phyloP scores from a whole-genome alignment of 1,140 invertebrate species.

The Pectinophora gossypiella region DNA sequence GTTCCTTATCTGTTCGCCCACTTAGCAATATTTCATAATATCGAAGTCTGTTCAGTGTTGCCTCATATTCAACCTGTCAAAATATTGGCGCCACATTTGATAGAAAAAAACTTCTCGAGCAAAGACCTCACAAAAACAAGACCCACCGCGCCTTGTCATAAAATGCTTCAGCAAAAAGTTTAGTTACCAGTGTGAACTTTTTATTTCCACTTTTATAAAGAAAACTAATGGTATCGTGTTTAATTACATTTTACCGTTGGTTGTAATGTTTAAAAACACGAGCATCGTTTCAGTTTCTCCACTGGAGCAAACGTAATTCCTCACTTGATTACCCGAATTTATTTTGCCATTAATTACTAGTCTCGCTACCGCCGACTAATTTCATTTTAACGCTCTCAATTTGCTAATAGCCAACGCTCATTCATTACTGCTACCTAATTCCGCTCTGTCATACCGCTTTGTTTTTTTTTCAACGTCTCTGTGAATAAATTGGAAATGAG shows the following conservation, averaged over 20 bases:
- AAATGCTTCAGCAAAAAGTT: background rate
- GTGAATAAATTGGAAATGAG: constrained; percentile 51
- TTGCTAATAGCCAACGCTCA: constrained; percentile 52
- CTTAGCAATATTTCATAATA: constrained; percentile 60
- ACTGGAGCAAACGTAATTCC: constrained; percentile 42
- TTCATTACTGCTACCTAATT: constrained; percentile 44
- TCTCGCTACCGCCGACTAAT: constrained; percentile 45
- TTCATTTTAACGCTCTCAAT: constrained; percentile 62
- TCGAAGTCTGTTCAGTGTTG: constrained; percentile 44
- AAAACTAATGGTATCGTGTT: background rate
- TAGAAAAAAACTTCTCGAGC: background rate
- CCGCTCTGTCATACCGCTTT: constrained; percentile 45
- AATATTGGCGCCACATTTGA: constrained; percentile 52
- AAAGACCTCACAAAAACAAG: background rate
- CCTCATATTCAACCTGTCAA: constrained; percentile 32
- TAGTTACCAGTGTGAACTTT: background rate
- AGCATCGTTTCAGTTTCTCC: constrained; percentile 13
- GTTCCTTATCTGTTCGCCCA: constrained; percentile 48
- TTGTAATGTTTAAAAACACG: no score
- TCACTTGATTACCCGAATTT: constrained; percentile 54
- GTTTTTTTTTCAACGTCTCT: constrained; percentile 40
- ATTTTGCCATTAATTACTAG: constrained; percentile 54
- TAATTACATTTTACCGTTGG: background rate
- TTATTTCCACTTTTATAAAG: background rate
- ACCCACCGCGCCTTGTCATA: background rate